Conservation (phyloP, 2,113 vertebrate species). For the Heliornis fulica region DNA sequence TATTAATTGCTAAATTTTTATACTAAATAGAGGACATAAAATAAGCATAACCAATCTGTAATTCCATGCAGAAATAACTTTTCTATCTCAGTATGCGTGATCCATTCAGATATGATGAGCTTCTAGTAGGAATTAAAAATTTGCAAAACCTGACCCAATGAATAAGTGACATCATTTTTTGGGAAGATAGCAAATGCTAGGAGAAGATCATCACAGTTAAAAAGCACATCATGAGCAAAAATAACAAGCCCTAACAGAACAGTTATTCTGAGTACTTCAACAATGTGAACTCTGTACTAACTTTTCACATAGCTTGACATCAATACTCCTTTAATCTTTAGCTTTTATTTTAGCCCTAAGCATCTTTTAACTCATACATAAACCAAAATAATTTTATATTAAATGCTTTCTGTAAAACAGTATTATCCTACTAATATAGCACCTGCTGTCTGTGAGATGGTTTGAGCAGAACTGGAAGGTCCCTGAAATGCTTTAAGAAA, state of each 20-base stretch:
- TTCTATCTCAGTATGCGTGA: neutral
- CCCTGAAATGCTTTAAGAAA: constrained; percentile 71
- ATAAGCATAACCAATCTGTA: neutral
- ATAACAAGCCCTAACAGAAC: neutral
- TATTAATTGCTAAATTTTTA: neutral
- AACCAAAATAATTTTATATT: neutral
- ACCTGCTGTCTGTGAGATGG: constrained; percentile 23
- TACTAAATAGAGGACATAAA: neutral
- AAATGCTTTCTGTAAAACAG: neutral
- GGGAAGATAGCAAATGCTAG: neutral
- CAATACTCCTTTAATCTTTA: neutral
- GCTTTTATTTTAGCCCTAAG: neutral
- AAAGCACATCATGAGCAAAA: neutral
- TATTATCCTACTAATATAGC: neutral
- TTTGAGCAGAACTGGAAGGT: constrained; percentile 44
- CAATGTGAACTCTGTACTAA: neutral
- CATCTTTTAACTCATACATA: neutral
- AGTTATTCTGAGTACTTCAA: neutral
- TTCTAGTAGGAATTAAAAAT: neutral
- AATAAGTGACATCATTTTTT: neutral
- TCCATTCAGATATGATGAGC: neutral
- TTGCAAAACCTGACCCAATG: neutral
- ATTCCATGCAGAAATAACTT: neutral
- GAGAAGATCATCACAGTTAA: neutral
- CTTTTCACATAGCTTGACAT: neutral